Conservation (phyloP, 2,797 vertebrate genomes). For the Megaceryle alcyon region DNA sequence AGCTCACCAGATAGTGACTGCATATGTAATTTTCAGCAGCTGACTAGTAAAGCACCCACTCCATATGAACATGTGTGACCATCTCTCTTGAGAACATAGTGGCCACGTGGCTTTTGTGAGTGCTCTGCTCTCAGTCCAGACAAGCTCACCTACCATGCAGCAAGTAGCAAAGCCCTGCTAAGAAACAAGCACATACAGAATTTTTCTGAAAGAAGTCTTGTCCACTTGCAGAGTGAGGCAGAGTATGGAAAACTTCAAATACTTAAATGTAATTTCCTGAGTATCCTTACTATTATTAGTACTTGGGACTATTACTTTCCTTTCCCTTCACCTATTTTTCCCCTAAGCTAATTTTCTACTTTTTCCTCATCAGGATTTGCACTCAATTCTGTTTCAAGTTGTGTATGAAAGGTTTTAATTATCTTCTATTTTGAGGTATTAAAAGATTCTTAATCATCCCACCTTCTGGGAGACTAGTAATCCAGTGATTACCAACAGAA, state of each 20-base stretch:
- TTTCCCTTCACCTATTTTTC: not conserved
- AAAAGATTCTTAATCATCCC: conserved; percentile 58
- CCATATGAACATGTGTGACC: not conserved
- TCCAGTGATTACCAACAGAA: conserved; percentile 50
- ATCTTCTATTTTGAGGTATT: conserved; percentile 40
- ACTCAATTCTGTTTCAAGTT: conserved; percentile 45
- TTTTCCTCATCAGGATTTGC: conserved; percentile 12
- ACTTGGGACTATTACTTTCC: not conserved
- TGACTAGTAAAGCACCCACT: not conserved
- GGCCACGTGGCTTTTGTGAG: not conserved
- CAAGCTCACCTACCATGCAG: not conserved
- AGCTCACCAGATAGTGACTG: not conserved
- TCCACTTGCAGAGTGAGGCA: not conserved
- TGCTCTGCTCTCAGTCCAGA: not conserved
- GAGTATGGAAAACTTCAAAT: not conserved
- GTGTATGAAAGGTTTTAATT: conserved; percentile 31
- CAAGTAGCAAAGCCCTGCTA: not conserved
- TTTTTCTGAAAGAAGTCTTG: not conserved
- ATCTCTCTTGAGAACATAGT: not conserved
- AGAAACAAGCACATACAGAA: not conserved
- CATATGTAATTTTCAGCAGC: not conserved
- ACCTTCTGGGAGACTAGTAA: conserved; percentile 64
- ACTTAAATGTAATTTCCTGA: not conserved
- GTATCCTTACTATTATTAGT: not conserved
- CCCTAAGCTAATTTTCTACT: conserved; percentile 19